Evolutionary conservation across 2,888 invertebrate genomes (phyloP).

Genomic region (Leptogaster cylindrica): DNA sequence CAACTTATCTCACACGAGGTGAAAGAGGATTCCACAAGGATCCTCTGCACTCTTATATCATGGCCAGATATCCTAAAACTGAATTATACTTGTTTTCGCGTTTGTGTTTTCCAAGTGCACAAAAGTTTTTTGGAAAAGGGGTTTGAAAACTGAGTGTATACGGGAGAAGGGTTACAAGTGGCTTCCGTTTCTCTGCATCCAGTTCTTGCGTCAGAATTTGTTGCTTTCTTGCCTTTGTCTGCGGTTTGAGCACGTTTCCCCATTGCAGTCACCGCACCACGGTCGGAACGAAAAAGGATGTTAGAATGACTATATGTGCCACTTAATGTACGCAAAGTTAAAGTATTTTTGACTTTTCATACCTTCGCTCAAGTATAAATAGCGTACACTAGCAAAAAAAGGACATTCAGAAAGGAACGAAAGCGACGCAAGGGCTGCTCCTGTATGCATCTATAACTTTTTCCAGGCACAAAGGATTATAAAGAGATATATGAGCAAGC

Average conservation of each 20-base stretch:
- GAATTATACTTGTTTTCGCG: slow-evolving; percentile 17
- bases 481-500: slow-evolving; percentile 38
- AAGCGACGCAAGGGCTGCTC: too few species aligned
- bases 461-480: slow-evolving; percentile 29
- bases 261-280: not conserved
- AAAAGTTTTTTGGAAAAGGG: too few species aligned
- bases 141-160: too few species aligned
- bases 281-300: slow-evolving; percentile 7
- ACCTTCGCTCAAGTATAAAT: slow-evolving; percentile 16
- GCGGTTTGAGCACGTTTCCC: slow-evolving; percentile 4
- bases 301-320: slow-evolving; percentile 29
- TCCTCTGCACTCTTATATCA: not conserved
- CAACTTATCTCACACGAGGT: not conserved
- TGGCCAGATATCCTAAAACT: slow-evolving; percentile 3
- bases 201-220: not conserved
- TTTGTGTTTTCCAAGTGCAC: not conserved
- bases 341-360: slow-evolving; percentile 40
- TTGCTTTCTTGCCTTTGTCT: slow-evolving; percentile 9
- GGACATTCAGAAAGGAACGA: slow-evolving; percentile 13
- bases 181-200: not conserved
- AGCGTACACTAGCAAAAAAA: not conserved
- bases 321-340: slow-evolving; percentile 31
- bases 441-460: slow-evolving; percentile 18
- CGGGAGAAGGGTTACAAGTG: too few species aligned
- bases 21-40: not conserved